Evolutionary conservation across 2,113 vertebrate species (phyloP), one percentile per base, ranked within the genome.

Genomic region (Scopus umbretta): DNA sequence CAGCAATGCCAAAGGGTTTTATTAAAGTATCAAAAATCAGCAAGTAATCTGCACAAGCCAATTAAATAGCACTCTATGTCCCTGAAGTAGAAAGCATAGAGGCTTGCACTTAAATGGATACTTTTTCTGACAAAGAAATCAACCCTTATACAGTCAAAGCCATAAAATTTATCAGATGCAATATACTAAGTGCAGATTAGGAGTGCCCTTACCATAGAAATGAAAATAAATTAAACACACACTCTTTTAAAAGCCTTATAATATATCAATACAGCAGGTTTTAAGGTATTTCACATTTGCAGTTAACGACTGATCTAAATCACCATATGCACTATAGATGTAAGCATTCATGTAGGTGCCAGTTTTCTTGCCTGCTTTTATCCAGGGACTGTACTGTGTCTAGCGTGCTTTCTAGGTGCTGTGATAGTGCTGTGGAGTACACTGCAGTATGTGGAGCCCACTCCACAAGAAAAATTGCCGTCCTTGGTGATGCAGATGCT

Each of bases 11-110:
- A 79, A 79, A 91, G 34, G 84, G 56, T 89, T 96, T 95, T 95
- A 87, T 96, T 92, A 88, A 88, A 88, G 79, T 86, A 91, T 85
- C 78, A 94, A 90, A 96, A 96, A 93, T 82, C 87, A 96, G 58
- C 70, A 94, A 87, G 80, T 65, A 85, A 49, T 93, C 94, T 56
- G 49, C 52, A 65, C 8, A 63, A 91, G 53, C 20, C 73, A 96
- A 90, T 93, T 94, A 96, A 93, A 93, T 45, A 66, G 22, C 52
- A 79, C 36, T 81, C 52, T 61, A 0, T 34, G 19, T 79, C 38
- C 32, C 76, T 87, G 47, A 85, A 95, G 50, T 81, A 92, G 52
- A 79, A 87, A 78, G 29, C 49, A 29, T 17, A 72, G 61, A 75
- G 15, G 16, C 34, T 86, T 84, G n/a, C 21, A 36, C 52, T 92